phyloP scores from a whole-genome alignment of 2,888 invertebrate species.

The Zelleria hepariella region DNA sequence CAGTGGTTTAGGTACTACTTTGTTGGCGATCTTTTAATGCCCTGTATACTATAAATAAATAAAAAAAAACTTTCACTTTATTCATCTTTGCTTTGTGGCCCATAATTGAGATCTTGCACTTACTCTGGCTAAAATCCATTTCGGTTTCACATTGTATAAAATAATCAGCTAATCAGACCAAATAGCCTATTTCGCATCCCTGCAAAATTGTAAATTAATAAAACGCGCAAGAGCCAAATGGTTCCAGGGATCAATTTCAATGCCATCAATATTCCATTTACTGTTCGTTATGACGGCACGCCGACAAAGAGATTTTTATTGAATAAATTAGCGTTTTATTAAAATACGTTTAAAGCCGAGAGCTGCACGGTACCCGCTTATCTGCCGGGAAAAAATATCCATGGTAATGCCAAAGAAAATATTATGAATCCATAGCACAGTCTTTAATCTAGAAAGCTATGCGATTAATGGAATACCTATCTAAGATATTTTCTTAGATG shows the following conservation, averaged over 20 bases:
- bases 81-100: too few species aligned
- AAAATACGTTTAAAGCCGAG: background rate
- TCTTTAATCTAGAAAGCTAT: too few species aligned
- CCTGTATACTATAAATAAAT: too few species aligned
- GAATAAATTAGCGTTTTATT: slow-evolving; percentile 4
- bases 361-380: background rate
- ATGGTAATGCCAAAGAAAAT: background rate
- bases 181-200: background rate
- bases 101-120: too few species aligned
- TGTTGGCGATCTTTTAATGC: too few species aligned
- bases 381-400: background rate
- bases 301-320: slow-evolving; percentile 1
- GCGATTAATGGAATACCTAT: too few species aligned
- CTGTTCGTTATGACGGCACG: background rate
- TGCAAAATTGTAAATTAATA: background rate
- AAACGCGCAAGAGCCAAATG: background rate
- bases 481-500: too few species aligned
- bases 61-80: too few species aligned
- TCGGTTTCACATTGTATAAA: too few species aligned
- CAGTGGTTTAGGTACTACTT: too few species aligned
- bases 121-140: too few species aligned
- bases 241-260: background rate
- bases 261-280: slow-evolving; percentile 2
- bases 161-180: background rate
- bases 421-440: too few species aligned